Conservation (phyloP, 2,888 invertebrate species). For the Cancer borealis region DNA sequence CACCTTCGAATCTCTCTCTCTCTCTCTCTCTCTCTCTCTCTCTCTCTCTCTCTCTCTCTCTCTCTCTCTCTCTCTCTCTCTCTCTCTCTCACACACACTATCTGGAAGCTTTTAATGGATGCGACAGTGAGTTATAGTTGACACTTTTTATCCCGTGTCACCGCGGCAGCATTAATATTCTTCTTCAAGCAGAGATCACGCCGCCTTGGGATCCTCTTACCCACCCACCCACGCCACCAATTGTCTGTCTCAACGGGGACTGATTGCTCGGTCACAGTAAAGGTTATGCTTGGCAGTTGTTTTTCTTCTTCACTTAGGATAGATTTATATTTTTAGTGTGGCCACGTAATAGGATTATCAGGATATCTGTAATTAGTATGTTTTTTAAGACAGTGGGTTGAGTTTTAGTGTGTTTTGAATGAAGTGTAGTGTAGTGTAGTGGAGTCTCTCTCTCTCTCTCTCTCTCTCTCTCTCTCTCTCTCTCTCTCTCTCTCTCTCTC, state of each 20-base stretch:
- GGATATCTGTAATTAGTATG: neutral
- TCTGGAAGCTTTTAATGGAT: conserved; percentile 6
- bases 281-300: neutral
- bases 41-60: conserved; percentile 7
- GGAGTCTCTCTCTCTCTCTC: neutral
- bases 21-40: neutral
- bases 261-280: neutral
- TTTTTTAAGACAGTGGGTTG: neutral
- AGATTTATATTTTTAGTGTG: neutral
- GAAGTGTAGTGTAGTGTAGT: neutral
- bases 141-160: neutral
- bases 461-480: conserved; percentile 22
- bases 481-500: conserved; percentile 36
- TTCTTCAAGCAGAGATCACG: neutral
- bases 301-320: neutral
- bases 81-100: neutral
- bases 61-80: neutral
- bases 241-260: neutral
- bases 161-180: neutral
- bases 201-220: neutral
- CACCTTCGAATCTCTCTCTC: neutral
- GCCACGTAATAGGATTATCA: neutral
- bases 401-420: neutral
- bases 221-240: neutral
- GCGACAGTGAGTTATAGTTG: neutral